Evolutionary conservation across 2,888 invertebrate genomes (phyloP), one percentile per base, ranked within the genome.

Genomic region (Tinea trinotella): DNA sequence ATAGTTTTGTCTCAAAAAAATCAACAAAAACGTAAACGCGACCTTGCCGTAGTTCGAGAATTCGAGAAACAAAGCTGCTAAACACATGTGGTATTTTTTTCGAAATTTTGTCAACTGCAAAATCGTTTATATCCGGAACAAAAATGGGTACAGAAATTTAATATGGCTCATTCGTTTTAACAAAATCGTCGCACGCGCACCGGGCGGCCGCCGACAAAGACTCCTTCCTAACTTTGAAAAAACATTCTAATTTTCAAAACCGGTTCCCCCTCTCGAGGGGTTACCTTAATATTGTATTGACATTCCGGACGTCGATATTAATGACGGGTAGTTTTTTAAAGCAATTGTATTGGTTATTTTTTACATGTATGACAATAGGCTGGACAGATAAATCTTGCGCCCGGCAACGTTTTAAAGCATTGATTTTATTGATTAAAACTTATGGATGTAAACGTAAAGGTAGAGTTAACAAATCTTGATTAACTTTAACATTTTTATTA

Each of bases 221-320:
- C 67, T 66, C 65, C n/a, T n/a, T n/a, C 68, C 61, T 63, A 20
- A 13, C 3, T n/a, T 19, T 40, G 24, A 55, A 57, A 82, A 84
- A 83, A 80, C 82, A 83, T 82, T 84, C 84, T 85, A 85, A 85
- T 83, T 85, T 81, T 72, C 83, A 85, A 36, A 85, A 84, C 82
- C 82, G 84, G 83, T 76, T 61, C 65, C 74, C 82, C 76, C 76
- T 78, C 68, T 66, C 68, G 67, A 71, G 74, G 81, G 53, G 40
- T 22, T 80, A 72, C 76, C 50, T 50, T 50, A 50, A 24, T 15
- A 50, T 50, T 50, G 50, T 50, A 50, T 50, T 50, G 50, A 50
- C 24, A 50, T 50, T 50, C 50, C 50, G 50, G 50, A 50, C 50
- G 15, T 24, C 22, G 13, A 50, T n/a, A 50, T 50, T 50, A 50